Conservation (phyloP, 2,113 vertebrate genomes). For the Choloepus hoffmanni region DNA sequence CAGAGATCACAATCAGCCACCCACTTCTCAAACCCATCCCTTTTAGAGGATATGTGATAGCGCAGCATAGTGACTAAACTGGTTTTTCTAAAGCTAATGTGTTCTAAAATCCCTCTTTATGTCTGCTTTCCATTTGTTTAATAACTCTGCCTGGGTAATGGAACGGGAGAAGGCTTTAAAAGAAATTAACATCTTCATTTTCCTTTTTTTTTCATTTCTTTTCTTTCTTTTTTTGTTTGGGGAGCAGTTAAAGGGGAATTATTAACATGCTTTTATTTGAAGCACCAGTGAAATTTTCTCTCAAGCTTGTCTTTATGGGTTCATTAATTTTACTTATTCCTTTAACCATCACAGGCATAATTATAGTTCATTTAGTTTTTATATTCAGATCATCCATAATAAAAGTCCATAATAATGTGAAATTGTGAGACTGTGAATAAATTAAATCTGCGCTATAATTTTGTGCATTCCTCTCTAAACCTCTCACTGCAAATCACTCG, state of each 20-base stretch:
- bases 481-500: background rate
- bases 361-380: constrained; percentile 60
- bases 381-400: constrained; percentile 45
- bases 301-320: background rate
- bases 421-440: constrained; percentile 39
- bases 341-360: background rate
- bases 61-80: background rate
- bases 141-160: constrained; percentile 33
- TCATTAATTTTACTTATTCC: constrained; percentile 61
- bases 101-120: background rate
- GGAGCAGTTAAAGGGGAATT: background rate
- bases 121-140: constrained; percentile 46
- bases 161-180: constrained; percentile 29
- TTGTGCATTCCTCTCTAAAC: background rate
- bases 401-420: constrained; percentile 50
- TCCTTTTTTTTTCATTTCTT: background rate
- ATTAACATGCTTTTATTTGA: constrained; percentile 51
- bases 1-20: background rate
- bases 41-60: background rate
- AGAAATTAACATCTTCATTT: constrained; percentile 43
- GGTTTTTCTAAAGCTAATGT: constrained; percentile 33
- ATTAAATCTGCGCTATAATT: constrained; percentile 42
- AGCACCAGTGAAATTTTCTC: constrained; percentile 40
- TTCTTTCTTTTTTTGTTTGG: background rate
- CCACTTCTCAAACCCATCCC: background rate